A percentile compares a stretch with the other conserved stretches of the same genome.
Evolutionary conservation across 2,888 invertebrate species (phyloP).

Genomic region (Polylopha cassiicola): DNA sequence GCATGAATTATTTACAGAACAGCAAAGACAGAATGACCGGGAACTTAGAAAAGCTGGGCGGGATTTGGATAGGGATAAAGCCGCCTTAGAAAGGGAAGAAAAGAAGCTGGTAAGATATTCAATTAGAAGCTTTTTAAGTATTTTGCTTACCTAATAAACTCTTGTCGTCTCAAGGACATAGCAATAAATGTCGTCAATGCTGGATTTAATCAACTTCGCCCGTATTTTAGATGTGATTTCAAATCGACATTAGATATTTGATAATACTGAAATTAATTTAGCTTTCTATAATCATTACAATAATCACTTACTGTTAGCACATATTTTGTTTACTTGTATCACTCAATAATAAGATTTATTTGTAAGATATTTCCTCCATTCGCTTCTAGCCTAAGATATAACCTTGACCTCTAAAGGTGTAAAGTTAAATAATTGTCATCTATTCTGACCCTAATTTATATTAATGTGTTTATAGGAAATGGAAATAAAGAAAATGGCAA

Average conservation of each 20-base stretch:
- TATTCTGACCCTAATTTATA: conserved; percentile 14
- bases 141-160: too few species aligned
- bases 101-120: conserved; percentile 84
- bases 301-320: neutral
- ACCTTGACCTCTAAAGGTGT: neutral
- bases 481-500: conserved; percentile 93
- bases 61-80: conserved; percentile 89
- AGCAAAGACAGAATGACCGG: conserved; percentile 89
- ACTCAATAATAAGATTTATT: conserved; percentile 3
- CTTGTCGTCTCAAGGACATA: too few species aligned
- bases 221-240: neutral
- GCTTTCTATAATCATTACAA: conserved; percentile 1
- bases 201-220: too few species aligned
- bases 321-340: neutral
- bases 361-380: conserved; percentile 1
- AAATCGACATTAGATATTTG: neutral
- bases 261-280: neutral
- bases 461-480: conserved; percentile 84
- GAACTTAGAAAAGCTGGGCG: conserved; percentile 87
- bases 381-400: neutral
- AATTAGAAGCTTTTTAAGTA: neutral
- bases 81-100: conserved; percentile 90
- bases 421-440: neutral
- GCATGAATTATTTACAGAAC: conserved; percentile 76
- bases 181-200: too few species aligned